Evolutionary conservation across 2,888 invertebrate genomes (phyloP), one percentile per base, ranked within the genome.

Genomic region (Dolichopus griseipennis): DNA sequence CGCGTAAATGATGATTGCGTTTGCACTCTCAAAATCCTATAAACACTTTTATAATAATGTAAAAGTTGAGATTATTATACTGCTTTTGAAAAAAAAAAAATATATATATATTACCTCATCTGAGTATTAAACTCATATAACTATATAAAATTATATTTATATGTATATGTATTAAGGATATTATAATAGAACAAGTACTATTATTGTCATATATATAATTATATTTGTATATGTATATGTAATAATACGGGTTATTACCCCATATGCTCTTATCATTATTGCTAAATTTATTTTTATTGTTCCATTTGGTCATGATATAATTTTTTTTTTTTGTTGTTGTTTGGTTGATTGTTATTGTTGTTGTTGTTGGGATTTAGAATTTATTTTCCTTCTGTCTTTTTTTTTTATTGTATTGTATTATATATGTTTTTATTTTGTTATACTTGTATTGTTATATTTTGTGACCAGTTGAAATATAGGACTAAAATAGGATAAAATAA

Each of bases 1-100:
- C 52, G 52, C 52, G 52, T n/a, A 52, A 52, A 52, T 52, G 52
- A 15, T 52, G 52, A 52, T 52, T 52, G 52, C 52, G 52, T 52
- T 52, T 52, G 52, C 52, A 52, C 52, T 52, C 52, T 52, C 15
- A 52, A 52, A 52, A 52, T 52, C 52, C 52, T 52, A 52, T 52
- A 52, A 52, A 52, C 52, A 52, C 52, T 52, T 52, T 52, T 52
- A 52, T 52, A 52, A 52, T 52, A 52, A 52, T 41, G 41, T 41
- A 41, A 41, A 27, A 41, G 41, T 41, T 41, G 41, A 41, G 41
- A 41, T 41, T 41, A 41, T 41, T 41, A 15, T 52, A 52, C n/a
- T 52, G 52, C 18, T 52, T 52, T 52, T 37, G 12, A 37, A 37
- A 37, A n/a, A n/a, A n/a, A n/a, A n/a, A n/a, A n/a, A n/a, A n/a